Evolutionary conservation across 2,797 vertebrate genomes (phyloP).

Genomic region (Rhinella marina): DNA sequence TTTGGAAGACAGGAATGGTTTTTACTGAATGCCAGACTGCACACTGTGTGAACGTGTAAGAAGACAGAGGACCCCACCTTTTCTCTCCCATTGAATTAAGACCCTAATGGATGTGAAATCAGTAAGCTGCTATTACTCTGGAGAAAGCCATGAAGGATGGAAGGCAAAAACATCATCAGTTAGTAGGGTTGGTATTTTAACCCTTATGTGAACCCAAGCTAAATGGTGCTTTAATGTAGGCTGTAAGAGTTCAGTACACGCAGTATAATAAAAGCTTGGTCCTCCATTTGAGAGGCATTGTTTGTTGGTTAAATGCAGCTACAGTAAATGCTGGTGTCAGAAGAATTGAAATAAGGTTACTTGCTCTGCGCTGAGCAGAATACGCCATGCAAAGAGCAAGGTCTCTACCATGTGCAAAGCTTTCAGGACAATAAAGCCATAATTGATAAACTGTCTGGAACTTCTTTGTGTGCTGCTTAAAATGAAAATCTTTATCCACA

Average conservation of each 20-base stretch:
- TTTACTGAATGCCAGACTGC: too few relatives aligned
- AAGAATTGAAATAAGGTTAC: background rate
- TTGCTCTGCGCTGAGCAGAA: background rate
- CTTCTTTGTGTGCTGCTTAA: background rate
- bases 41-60: too few relatives aligned
- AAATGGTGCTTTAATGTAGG: background rate
- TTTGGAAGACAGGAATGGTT: too few relatives aligned
- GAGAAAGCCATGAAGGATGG: too few relatives aligned
- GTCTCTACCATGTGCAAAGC: background rate
- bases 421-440: slow-evolving; percentile 2
- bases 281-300: background rate
- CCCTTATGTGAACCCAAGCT: background rate
- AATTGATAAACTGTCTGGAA: slow-evolving; percentile 9
- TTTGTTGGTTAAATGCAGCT: background rate
- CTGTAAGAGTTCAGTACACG: background rate
- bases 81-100: background rate
- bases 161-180: too few relatives aligned
- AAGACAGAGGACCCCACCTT: too few relatives aligned
- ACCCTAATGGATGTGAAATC: background rate
- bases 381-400: background rate
- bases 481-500: background rate
- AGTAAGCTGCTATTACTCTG: too few relatives aligned
- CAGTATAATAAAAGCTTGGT: background rate
- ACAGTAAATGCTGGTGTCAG: background rate
- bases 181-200: too few relatives aligned